Conservation (phyloP, 2,113 vertebrate genomes). For the Hymenochirus boettgeri region DNA sequence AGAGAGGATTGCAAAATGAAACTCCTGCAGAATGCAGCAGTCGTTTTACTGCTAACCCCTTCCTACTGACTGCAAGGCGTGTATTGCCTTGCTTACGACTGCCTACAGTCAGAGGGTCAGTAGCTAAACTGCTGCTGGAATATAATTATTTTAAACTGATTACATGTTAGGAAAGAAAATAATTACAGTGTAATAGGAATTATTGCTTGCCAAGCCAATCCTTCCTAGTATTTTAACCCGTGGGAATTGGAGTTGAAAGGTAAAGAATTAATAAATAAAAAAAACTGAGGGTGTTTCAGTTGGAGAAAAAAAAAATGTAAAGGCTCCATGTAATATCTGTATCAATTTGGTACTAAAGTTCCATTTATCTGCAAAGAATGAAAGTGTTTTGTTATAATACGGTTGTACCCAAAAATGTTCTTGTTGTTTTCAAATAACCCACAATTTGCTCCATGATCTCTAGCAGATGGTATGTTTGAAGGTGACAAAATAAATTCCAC, state of each 20-base stretch:
- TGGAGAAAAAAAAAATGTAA: no score
- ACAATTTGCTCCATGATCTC: no score
- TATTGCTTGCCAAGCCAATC: not conserved
- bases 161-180: not conserved
- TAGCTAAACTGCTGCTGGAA: not conserved
- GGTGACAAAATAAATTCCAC: no score
- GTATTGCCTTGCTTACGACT: not conserved
- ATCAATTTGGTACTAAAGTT: no score
- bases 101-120: not conserved
- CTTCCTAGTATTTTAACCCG: not conserved
- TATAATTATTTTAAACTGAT: constrained; percentile 5
- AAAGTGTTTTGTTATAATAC: no score
- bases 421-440: no score
- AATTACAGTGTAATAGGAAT: not conserved
- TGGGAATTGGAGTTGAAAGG: not conserved
- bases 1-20: not conserved
- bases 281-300: no score
- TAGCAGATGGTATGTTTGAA: no score
- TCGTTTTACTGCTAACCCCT: not conserved
- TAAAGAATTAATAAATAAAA: not conserved
- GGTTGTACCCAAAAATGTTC: no score
- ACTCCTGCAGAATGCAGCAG: not conserved
- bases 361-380: no score
- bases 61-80: not conserved
- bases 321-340: no score